Percentiles rank a stretch among this genome's conserved stretches.
phyloP scores from a whole-genome alignment of 2,113 vertebrate species.

The Gobio gobio region DNA sequence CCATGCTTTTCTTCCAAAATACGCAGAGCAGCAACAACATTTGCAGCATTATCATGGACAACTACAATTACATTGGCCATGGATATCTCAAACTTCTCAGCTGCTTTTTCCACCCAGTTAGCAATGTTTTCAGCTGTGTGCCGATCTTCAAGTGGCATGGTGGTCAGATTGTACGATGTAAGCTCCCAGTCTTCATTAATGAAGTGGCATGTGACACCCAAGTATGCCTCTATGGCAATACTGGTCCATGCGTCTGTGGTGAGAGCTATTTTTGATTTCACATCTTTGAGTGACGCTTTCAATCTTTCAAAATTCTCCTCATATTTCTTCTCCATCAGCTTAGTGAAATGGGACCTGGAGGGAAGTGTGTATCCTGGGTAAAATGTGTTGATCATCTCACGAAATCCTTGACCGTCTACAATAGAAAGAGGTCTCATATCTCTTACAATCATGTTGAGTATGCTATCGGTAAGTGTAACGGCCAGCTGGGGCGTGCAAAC shows the following conservation, averaged over 20 bases:
- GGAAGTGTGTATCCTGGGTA: too few species aligned
- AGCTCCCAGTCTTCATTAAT: too few species aligned
- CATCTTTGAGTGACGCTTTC: too few species aligned
- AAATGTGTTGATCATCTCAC: conserved; percentile 18
- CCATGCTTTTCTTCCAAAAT: conserved; percentile 50
- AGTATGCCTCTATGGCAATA: conserved; percentile 8
- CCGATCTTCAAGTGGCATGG: conserved; percentile 14
- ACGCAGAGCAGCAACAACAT: conserved; percentile 39
- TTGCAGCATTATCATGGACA: conserved; percentile 49
- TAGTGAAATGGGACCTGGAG: too few species aligned
- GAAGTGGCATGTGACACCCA: conserved; percentile 30
- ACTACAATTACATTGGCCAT: conserved; percentile 30
- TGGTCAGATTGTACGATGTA: conserved; percentile 6
- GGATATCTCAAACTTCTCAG: conserved; percentile 26
- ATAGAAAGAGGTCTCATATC: conserved; percentile 44
- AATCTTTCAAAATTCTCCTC: too few species aligned
- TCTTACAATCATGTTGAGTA: conserved; percentile 37
- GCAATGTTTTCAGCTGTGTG: too few species aligned
- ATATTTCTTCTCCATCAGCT: too few species aligned
- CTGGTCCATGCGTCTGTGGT: too few species aligned
- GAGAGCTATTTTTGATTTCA: too few species aligned
- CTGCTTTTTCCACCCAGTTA: conserved; percentile 44
- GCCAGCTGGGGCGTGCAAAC: too few species aligned
- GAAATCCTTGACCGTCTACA: conserved; percentile 4
- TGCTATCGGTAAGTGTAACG: conserved; percentile 3